Evolutionary conservation across 2,888 invertebrate species (phyloP), one percentile per base, ranked within the genome.

Genomic region (Agrenia bidenticulata): DNA sequence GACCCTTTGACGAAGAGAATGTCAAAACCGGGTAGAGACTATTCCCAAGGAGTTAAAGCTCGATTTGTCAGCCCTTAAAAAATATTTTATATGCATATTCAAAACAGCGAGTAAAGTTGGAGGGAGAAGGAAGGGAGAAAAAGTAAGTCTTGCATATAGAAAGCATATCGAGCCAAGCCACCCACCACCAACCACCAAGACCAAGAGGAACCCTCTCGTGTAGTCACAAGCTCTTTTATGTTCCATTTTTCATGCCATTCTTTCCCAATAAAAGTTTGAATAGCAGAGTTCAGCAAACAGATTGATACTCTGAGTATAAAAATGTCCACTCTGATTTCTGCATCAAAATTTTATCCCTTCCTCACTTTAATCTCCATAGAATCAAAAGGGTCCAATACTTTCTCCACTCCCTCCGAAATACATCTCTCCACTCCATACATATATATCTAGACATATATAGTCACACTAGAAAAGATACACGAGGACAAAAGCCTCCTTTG

Each of bases 251-350:
- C 45, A 15, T 45, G 19, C 45, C 45, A 45, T 45, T 45, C 45
- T 45, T 17, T 45, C 15, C 45, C 19, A 45, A 45, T 45, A 45
- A 45, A 45, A 45, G 45, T 45, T 45, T 45, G 19, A 32, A 32
- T 32, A 32, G 32, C 5, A 32, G 32, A 32, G 32, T 32, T 32
- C 32, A 32, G 32, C 32, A 45, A 45, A 45, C 45, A 45, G 45
- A 45, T 15, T 45, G 45, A 45, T 45, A 45, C 45, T 19, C 19
- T n/a, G 5, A 45, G 9, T 17, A n/a, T n/a, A 19, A 15, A 45
- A 45, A 45, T 45, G 45, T 45, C 45, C 45, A 45, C n/a, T 45
- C 19, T 45, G 45, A 45, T 45, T 45, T 45, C n/a, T 45, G 45
- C 45, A 45, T 45, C 5, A 15, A 45, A 45, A 17, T 45, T 15